Percentiles rank a stretch among this genome's conserved stretches.
These are phyloP conservation scores for Protobothrops mucrosquamatus DNA, from an alignment of 2,113 vertebrate species.

Conservation along the genomic window DNA sequence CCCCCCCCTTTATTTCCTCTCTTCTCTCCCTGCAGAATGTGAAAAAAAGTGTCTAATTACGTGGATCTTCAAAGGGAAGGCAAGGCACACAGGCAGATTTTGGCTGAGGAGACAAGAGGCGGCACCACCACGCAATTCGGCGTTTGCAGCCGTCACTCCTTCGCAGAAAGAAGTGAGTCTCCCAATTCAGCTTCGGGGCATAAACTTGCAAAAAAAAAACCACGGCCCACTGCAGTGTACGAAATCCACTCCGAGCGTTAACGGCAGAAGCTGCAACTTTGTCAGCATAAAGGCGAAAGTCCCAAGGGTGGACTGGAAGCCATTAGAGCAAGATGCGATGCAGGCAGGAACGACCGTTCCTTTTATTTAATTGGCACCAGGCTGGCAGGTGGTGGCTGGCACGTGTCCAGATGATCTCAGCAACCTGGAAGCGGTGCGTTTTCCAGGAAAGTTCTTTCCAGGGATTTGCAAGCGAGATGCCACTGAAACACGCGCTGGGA, in stretches of 20 bases:
- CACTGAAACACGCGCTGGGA: not conserved
- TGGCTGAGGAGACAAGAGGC: not conserved
- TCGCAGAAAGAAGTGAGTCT: not conserved
- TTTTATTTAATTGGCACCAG: not conserved
- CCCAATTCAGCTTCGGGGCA: not conserved
- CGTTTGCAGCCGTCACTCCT: too few species aligned
- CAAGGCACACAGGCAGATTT: fast-evolving
- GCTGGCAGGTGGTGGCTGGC: too few species aligned
- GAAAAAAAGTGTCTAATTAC: slow-evolving; percentile 41
- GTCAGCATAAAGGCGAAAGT: not conserved
- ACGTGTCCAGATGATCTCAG: not conserved
- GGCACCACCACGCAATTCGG: not conserved
- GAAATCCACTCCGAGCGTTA: not conserved
- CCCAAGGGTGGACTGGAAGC: not conserved
- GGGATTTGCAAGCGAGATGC: not conserved
- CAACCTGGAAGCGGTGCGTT: not conserved
- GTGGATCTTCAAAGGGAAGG: slow-evolving; percentile 24
- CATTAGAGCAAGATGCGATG: not conserved
- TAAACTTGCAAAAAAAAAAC: not conserved
- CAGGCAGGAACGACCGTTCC: not conserved
- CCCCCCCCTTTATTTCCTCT: not conserved
- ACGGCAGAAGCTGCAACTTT: not conserved
- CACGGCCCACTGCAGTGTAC: not conserved
- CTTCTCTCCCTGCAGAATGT: slow-evolving; percentile 6
- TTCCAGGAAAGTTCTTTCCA: not conserved